These are phyloP conservation scores for Tauraco erythrolophus DNA, from an alignment of 2,113 vertebrate species.

Conservation along the genomic window DNA sequence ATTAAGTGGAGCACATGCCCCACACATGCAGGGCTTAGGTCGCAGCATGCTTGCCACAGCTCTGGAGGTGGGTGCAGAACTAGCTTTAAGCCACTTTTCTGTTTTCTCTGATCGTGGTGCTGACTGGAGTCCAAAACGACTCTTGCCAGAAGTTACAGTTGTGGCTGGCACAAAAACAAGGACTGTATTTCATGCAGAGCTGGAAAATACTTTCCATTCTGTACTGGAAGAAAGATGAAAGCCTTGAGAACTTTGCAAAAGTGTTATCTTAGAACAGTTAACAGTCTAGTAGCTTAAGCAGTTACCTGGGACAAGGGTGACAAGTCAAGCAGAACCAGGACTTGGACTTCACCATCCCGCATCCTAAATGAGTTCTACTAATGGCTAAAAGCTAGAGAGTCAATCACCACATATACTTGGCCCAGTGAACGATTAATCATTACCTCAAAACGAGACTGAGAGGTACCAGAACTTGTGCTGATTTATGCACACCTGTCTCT, in stretches of 20 bases:
- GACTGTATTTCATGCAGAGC: neutral
- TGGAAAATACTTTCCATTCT: constrained; percentile 8
- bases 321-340: neutral
- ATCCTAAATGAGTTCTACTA: neutral
- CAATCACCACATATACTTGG: rapidly evolving
- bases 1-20: neutral
- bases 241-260: neutral
- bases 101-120: neutral
- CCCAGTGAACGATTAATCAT: neutral
- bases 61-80: neutral
- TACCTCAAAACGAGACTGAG: neutral
- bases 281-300: neutral
- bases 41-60: neutral
- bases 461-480: neutral
- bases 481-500: neutral
- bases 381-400: neutral
- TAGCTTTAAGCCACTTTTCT: neutral
- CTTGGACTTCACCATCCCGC: neutral
- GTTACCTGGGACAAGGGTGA: neutral
- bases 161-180: constrained; percentile 13
- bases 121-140: constrained; percentile 1
- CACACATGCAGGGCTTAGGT: neutral
- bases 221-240: neutral
- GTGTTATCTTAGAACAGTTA: neutral
- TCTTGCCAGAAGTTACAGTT: constrained; percentile 24